phyloP scores from a whole-genome alignment of 2,113 vertebrate genomes.

The Platichthys flesus region DNA sequence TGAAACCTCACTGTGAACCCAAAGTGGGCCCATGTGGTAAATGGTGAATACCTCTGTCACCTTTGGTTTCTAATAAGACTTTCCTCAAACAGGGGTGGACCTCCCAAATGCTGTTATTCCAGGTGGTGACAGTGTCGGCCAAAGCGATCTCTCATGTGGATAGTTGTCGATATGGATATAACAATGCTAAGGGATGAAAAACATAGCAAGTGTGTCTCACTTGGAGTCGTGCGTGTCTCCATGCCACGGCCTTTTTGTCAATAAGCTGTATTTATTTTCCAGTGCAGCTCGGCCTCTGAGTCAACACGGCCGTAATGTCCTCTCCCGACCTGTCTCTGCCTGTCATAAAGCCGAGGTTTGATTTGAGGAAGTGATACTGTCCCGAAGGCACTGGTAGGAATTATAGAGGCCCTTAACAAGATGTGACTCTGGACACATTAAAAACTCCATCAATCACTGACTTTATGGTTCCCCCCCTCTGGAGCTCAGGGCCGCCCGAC shows the following conservation, averaged over 20 bases:
- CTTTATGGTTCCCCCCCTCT: constrained; percentile 52
- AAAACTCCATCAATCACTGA: constrained; percentile 67
- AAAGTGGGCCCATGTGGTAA: too few species aligned
- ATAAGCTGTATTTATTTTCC: neutral
- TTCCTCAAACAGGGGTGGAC: too few species aligned
- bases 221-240: neutral
- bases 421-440: constrained; percentile 66
- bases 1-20: too few species aligned
- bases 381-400: constrained; percentile 53
- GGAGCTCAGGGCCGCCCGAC: constrained; percentile 43
- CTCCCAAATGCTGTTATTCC: too few species aligned
- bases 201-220: neutral
- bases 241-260: neutral
- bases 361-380: constrained; percentile 51
- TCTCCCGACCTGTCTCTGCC: constrained; percentile 23
- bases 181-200: neutral
- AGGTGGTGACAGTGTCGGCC: too few species aligned
- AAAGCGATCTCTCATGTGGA: neutral
- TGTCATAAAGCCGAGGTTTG: constrained; percentile 53
- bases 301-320: constrained; percentile 16
- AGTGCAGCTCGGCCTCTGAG: neutral
- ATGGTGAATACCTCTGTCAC: too few species aligned
- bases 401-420: constrained; percentile 62
- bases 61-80: too few species aligned
- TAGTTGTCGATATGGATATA: neutral